Evolutionary conservation across 2,888 invertebrate genomes (phyloP), one percentile per base, ranked within the genome.

Genomic region (Coelogynopora nodosa): DNA sequence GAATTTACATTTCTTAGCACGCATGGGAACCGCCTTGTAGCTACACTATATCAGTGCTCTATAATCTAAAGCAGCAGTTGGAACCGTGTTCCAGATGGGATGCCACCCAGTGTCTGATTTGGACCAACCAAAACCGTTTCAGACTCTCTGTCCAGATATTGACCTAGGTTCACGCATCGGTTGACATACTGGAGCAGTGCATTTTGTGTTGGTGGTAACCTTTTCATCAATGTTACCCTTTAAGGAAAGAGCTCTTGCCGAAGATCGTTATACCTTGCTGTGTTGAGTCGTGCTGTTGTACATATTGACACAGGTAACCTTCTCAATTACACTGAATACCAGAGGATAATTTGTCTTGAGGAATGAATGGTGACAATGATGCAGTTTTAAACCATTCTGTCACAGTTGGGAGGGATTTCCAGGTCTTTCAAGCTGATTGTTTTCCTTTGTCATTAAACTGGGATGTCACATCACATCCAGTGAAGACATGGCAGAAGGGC

Each of bases 71-170:
- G 74, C 74, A 74, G 74, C 74, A 74, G 74, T 26, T 74, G 74
- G 74, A 74, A 74, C 74, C 18, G 23, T 74, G 74, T 5, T 74
- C 23, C 74, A 74, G 18, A 74, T 74, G 74, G 74, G 74, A 74
- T 74, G 74, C 74, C 74, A 74, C 74, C 74, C 74, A 74, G 74
- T 26, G 74, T 74, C 74, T 74, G 74, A 74, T 5, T 74, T 74
- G 74, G 74, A 74, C 74, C 74, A 74, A 74, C 74, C 74, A 74
- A 74, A 74, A 74, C 74, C 18, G 74, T 74, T 74, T 74, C 74
- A 74, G 27, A 26, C 74, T 74, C 74, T 74, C 74, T 74, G 74
- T 49, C 49, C 49, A 49, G 49, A 49, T 49, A 49, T 18, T 49
- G 49, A 18, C 49, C 49, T n/a, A 49, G 49, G 49, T 49, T 10